Evolutionary conservation across 2,888 invertebrate species (phyloP), one percentile per base, ranked within the genome.

Genomic region (Argyresthia goedartella): DNA sequence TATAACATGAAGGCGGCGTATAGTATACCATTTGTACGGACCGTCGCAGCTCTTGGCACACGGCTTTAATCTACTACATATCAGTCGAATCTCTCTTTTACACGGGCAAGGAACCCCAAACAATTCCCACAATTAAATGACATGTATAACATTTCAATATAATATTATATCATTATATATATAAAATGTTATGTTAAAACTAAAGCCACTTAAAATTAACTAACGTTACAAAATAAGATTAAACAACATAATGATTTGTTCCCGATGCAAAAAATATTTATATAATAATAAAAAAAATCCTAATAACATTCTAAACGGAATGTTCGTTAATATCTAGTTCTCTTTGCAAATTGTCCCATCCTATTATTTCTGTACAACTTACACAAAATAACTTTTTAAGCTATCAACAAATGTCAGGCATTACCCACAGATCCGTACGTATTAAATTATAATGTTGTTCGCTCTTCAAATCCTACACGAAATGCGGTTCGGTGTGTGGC

Each of bases 291-390:
- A 75, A 73, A 78, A 78, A 81, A 81, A 80, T 81, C 74, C 79
- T 81, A 81, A 68, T 85, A 86, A 86, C 86, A 86, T 86, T 85
- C 86, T 86, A 86, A 84, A 66, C 85, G 86, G 86, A 86, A 86
- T 86, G 86, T 85, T 76, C 55, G 67, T 77, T 82, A 81, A 78
- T 77, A 86, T 72, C 85, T 86, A 86, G 76, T 85, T 82, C 79
- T 86, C 81, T 86, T 86, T 86, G 86, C 86, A 86, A 85, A 79
- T 76, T 81, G 86, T 86, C 86, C 86, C 86, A 81, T 85, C 85
- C 85, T 86, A 85, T 79, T 69, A 68, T 65, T 76, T 79, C 81
- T 85, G 82, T 85, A 86, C 85, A 85, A 79, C 81, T 85, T 82
- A 86, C 73, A 78, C 75, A 76, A 81, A 80, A 80, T 80, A 84